Percentiles rank a stretch among this genome's conserved stretches.
Conservation (phyloP, 1,140 invertebrate species). For the Proctacanthus coquilletti region DNA sequence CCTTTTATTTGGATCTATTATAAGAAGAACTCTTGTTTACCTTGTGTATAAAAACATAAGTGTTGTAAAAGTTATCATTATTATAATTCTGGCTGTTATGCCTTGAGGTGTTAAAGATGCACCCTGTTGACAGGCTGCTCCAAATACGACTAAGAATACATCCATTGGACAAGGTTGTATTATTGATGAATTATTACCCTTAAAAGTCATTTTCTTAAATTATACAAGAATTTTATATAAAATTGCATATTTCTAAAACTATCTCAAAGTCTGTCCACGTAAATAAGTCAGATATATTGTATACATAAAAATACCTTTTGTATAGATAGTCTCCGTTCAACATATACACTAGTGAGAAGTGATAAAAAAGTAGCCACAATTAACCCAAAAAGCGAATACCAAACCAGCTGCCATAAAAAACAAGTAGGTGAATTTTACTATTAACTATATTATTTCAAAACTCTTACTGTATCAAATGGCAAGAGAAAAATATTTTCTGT, state of each 20-base stretch:
- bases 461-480: conserved; percentile 33
- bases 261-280: neutral
- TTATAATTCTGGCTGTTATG: conserved; percentile 33
- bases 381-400: conserved; percentile 35
- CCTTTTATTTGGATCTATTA: too few species aligned
- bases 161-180: conserved; percentile 14
- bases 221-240: too few species aligned
- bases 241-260: too few species aligned
- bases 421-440: neutral
- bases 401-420: conserved; percentile 28
- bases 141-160: conserved; percentile 32
- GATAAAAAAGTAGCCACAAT: conserved; percentile 31
- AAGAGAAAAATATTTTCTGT: conserved; percentile 45
- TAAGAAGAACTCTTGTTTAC: neutral
- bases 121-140: conserved; percentile 37
- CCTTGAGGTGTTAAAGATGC: conserved; percentile 33
- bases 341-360: conserved; percentile 25
- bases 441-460: neutral
- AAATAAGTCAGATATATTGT: too few species aligned
- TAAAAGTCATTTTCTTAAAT: too few species aligned
- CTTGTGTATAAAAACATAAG: conserved; percentile 27
- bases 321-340: too few species aligned
- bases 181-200: neutral
- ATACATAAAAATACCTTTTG: too few species aligned
- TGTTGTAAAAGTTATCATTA: conserved; percentile 34